Evolutionary conservation across 2,797 vertebrate genomes (phyloP).

Genomic region (Pelodytes ibericus): DNA sequence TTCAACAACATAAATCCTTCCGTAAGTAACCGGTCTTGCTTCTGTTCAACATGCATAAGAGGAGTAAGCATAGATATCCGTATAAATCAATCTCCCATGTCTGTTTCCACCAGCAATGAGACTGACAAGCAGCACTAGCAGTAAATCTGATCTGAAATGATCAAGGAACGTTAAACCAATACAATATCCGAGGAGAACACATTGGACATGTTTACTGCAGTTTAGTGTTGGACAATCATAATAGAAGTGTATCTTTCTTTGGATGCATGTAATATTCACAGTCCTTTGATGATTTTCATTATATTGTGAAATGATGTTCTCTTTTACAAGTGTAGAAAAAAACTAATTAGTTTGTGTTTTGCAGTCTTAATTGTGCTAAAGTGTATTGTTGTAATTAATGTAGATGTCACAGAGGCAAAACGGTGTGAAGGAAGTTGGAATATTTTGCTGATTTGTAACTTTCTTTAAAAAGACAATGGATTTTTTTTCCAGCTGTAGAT

Average conservation of each 20-base stretch:
- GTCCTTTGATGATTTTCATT: not conserved
- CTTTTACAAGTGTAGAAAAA: not conserved
- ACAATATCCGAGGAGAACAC: not conserved
- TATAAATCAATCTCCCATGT: too few species aligned
- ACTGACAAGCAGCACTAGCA: too few species aligned
- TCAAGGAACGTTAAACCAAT: not conserved
- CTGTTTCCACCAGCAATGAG: too few species aligned
- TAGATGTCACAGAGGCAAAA: not conserved
- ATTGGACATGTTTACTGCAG: not conserved
- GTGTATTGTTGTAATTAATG: not conserved
- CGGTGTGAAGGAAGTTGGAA: not conserved
- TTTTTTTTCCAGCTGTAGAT: too few species aligned
- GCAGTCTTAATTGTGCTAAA: not conserved
- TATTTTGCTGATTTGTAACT: not conserved
- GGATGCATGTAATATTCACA: not conserved
- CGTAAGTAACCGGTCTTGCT: too few species aligned
- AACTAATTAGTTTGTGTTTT: not conserved
- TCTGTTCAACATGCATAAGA: too few species aligned
- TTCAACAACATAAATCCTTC: too few species aligned
- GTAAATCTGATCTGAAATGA: not conserved
- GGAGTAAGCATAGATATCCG: too few species aligned
- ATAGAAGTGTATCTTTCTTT: not conserved
- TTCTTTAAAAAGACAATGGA: too few species aligned
- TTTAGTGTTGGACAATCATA: not conserved
- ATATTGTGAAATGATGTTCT: not conserved